Conservation (phyloP, 2,113 vertebrate species). For the Heloderma charlesbogerti region DNA sequence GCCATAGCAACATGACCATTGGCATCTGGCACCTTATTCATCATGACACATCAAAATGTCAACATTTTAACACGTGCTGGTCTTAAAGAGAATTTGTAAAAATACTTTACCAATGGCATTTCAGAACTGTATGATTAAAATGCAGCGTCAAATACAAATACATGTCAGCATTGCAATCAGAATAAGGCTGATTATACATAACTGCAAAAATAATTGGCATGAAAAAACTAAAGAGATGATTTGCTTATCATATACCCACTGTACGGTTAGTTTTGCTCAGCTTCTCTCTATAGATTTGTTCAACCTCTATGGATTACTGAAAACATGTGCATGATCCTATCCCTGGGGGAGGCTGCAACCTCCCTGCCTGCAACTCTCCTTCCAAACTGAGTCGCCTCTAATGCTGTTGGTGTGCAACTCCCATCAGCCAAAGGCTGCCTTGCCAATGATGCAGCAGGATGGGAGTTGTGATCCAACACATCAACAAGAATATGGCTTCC, state of each 20-base stretch:
- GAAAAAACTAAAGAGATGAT: neutral
- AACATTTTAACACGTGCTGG: neutral
- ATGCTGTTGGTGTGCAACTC: no score
- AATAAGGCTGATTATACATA: neutral
- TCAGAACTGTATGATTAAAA: neutral
- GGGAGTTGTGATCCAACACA: no score
- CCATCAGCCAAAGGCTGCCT: no score
- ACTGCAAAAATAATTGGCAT: neutral
- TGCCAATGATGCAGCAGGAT: no score
- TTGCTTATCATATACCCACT: no score
- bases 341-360: neutral
- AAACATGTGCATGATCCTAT: neutral
- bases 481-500: no score
- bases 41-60: neutral
- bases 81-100: constrained; percentile 4
- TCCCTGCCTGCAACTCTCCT: no score
- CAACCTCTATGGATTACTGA: neutral
- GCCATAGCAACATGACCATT: constrained; percentile 11
- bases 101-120: neutral
- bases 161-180: neutral
- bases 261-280: neutral
- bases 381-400: no score
- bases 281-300: neutral
- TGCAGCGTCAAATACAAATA: neutral
- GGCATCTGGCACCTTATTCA: constrained; percentile 6